Evolutionary conservation across 2,797 vertebrate species (phyloP).

Genomic region (Necrosyrtes monachus): DNA sequence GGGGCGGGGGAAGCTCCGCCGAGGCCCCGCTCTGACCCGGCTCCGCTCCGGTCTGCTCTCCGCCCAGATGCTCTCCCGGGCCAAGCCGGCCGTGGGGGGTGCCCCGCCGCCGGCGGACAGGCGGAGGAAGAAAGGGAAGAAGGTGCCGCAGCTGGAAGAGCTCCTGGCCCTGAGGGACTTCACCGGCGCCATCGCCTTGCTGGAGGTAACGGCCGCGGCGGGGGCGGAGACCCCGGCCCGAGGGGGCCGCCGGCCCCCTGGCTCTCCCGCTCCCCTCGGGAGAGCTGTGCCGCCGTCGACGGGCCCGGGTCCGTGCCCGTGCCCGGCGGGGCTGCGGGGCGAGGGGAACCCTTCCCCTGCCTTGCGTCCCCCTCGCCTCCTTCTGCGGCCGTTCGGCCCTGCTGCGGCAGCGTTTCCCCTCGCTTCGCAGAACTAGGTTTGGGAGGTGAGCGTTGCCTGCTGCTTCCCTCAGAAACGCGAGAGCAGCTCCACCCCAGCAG

Average conservation of each 20-base stretch:
- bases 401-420: not conserved
- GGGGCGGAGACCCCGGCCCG: too few species aligned
- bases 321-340: not conserved
- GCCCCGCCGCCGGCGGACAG: slow-evolving; percentile 78
- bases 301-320: too few species aligned
- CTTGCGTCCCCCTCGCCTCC: not conserved
- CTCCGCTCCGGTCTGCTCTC: not conserved
- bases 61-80: slow-evolving; percentile 80
- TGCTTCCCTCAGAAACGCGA: not conserved
- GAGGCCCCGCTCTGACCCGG: not conserved
- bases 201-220: slow-evolving; percentile 81
- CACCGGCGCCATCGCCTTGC: slow-evolving; percentile 87
- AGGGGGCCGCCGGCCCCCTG: not conserved
- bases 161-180: slow-evolving; percentile 89
- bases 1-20: too few species aligned
- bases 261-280: not conserved
- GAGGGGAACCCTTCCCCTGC: not conserved
- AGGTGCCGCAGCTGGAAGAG: slow-evolving; percentile 86
- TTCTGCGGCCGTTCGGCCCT: not conserved
- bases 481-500: not conserved
- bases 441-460: not conserved
- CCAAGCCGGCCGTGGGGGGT: slow-evolving; percentile 88
- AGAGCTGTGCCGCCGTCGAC: not conserved
- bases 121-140: slow-evolving; percentile 86
- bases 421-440: not conserved